Conservation (phyloP, 1,140 invertebrate species). For the Drosophila paulistorum region DNA sequence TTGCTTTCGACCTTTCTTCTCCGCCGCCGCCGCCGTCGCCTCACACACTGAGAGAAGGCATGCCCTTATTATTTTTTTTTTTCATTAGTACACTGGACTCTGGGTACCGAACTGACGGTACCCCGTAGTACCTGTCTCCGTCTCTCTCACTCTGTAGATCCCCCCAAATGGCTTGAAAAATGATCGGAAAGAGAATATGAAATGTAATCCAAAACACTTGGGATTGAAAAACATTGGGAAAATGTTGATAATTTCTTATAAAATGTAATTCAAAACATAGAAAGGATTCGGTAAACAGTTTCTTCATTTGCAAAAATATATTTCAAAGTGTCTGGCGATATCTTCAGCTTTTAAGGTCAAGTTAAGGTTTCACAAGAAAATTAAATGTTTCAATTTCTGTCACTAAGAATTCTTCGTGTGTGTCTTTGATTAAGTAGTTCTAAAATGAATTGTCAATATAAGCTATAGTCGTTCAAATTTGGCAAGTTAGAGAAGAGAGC, state of each 20-base stretch:
- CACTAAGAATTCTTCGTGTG: too few species aligned
- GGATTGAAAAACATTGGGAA: neutral
- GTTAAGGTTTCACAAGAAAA: too few species aligned
- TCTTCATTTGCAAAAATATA: too few species aligned
- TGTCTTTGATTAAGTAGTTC: too few species aligned
- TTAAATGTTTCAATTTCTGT: too few species aligned
- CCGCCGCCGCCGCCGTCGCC: constrained; percentile 44
- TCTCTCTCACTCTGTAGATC: too few species aligned
- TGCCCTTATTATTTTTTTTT: constrained; percentile 71
- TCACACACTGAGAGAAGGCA: constrained; percentile 34
- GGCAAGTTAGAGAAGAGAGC: too few species aligned
- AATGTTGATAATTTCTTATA: neutral
- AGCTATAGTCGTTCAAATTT: too few species aligned
- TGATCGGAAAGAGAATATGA: neutral
- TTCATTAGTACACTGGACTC: constrained; percentile 55
- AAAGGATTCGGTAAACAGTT: too few species aligned
- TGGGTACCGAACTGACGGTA: constrained; percentile 33
- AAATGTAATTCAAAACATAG: neutral
- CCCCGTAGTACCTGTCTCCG: constrained; percentile 34
- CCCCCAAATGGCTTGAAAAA: neutral
- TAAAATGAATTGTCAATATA: too few species aligned
- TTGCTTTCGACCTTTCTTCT: constrained; percentile 80
- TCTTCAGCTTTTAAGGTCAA: too few species aligned
- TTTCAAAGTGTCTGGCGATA: too few species aligned
- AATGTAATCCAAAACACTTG: neutral